Evolutionary conservation across 2,113 vertebrate genomes (phyloP).

Genomic region (Engystomops pustulosus): DNA sequence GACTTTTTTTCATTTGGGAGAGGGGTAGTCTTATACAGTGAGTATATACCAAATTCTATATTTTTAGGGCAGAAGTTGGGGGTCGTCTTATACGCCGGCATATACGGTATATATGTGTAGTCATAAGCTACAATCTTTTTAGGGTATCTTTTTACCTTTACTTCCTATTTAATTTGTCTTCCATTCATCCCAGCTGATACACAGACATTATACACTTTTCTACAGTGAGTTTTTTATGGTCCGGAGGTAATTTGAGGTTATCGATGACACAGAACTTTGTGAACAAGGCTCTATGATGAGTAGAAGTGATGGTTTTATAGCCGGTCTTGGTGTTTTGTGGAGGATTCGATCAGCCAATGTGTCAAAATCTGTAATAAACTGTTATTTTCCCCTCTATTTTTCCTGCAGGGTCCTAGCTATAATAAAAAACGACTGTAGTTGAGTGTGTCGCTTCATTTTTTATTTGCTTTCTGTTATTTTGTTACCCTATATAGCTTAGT

Average conservation of each 20-base stretch:
- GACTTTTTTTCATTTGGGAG: too few species aligned
- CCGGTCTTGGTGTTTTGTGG: slow-evolving; percentile 32
- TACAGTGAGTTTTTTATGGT: slow-evolving; percentile 38
- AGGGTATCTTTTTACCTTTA: not conserved
- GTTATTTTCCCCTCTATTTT: slow-evolving; percentile 38
- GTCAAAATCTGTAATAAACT: slow-evolving; percentile 43
- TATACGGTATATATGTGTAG: too few species aligned
- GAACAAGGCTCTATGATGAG: slow-evolving; percentile 37
- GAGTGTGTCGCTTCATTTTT: slow-evolving; percentile 3
- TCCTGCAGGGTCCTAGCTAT: slow-evolving; percentile 19
- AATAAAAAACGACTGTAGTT: slow-evolving; percentile 37
- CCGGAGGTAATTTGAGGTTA: slow-evolving; percentile 41
- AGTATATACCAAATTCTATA: too few species aligned
- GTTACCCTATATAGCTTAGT: slow-evolving; percentile 20
- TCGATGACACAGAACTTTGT: slow-evolving; percentile 16
- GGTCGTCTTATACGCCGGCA: too few species aligned
- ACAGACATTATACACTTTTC: slow-evolving; percentile 35
- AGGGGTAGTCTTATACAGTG: too few species aligned
- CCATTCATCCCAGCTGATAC: not conserved
- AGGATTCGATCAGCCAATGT: slow-evolving; percentile 36
- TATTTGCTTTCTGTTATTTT: slow-evolving; percentile 28
- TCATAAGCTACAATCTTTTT: not conserved
- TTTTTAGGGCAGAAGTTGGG: too few species aligned
- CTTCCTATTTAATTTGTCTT: slow-evolving; percentile 31
- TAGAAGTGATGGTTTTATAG: slow-evolving; percentile 49